Base-by-base conservation (phyloP, 2,113 vertebrate genomes). In the Aspiorhynchus laticeps region DNA sequence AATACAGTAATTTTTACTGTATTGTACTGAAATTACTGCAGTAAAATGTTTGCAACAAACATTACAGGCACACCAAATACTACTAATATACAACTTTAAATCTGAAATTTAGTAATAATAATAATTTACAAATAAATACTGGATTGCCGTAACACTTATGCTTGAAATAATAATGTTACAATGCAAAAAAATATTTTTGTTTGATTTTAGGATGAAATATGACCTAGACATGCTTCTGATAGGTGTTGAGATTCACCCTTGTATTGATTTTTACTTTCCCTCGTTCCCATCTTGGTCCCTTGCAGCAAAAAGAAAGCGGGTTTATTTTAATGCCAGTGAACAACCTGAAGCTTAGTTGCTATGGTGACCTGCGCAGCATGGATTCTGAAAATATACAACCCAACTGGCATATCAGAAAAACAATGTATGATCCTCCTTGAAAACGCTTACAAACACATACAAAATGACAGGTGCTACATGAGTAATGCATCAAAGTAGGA, bases 261-360 rank as follows among this genome's bases (percentile, higher is more conserved):
- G 38, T n/a, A 78, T 51, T 51, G 75, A 43, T 78, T 78, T 51
- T 78, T 19, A 78, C 19, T 48, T 19, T 0, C 12, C 26, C 78
- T 33, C 21, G 1, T 61, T 41, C 26, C 75, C 7, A 15, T 10
- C 56, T n/a, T 80, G 19, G 21, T 80, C 24, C 33, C 56, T 26
- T 21, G 75, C 31, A 26, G 36, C 33, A 80, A 61, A n/a, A 1
- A 31, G 12, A 61, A 38, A 63, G 78, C 15, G 8, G 33, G 41
- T 63, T 43, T 19, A 51, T 80, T 78, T 9, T 84, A 56, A 63
- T 73, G 5, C 46, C 53, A 33, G 67, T 48, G 10, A 56, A 51
- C 77, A 80, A 63, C 51, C 53, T 43, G 33, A 81, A 65, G 56
- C 36, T 63, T 81, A 81, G 79, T 81, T 81, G 12, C 56, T 2